phyloP scores from a whole-genome alignment of 1,140 invertebrate genomes.

The Harpegnathos saltator region DNA sequence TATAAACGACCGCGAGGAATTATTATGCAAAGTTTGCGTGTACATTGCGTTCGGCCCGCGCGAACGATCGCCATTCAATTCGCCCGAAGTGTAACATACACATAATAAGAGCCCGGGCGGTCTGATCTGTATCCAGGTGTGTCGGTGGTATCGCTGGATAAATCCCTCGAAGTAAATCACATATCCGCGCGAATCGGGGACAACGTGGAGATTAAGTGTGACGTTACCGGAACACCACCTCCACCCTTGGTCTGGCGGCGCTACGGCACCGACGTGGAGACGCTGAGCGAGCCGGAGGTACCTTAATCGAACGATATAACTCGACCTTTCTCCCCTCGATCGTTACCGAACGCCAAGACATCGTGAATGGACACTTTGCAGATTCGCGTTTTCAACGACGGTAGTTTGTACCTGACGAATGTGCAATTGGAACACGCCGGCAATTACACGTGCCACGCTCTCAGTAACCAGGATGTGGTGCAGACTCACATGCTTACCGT shows the following conservation, averaged over 20 bases:
- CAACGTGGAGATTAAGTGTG: slow-evolving; percentile 93
- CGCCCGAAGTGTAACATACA: slow-evolving; percentile 3
- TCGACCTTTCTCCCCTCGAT: background rate
- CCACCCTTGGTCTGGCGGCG: slow-evolving; percentile 91
- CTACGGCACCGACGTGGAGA: slow-evolving; percentile 89
- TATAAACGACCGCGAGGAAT: slow-evolving; percentile 51
- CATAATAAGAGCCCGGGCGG: slow-evolving; percentile 2
- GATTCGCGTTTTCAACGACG: slow-evolving; percentile 90
- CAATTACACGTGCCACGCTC: slow-evolving; percentile 93
- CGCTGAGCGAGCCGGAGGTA: slow-evolving; percentile 88
- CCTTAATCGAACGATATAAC: slow-evolving; percentile 56
- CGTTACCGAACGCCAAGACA: background rate
- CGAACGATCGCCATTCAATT: slow-evolving; percentile 53
- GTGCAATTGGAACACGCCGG: slow-evolving; percentile 92
- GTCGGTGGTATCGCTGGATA: slow-evolving; percentile 91
- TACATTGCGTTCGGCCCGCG: too few relatives aligned
- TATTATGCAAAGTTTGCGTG: slow-evolving; percentile 57
- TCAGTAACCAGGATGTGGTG: slow-evolving; percentile 90
- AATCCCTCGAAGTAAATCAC: slow-evolving; percentile 90
- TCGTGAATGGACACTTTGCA: slow-evolving; percentile 66
- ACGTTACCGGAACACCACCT: slow-evolving; percentile 90
- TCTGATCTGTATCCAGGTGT: slow-evolving; percentile 86
- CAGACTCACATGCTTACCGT: slow-evolving; percentile 92
- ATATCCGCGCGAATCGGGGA: slow-evolving; percentile 90
- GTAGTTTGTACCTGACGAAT: slow-evolving; percentile 91